These are phyloP conservation scores for Nephrotoma flavescens DNA, from an alignment of 2,888 invertebrate genomes.

Conservation along the genomic window DNA sequence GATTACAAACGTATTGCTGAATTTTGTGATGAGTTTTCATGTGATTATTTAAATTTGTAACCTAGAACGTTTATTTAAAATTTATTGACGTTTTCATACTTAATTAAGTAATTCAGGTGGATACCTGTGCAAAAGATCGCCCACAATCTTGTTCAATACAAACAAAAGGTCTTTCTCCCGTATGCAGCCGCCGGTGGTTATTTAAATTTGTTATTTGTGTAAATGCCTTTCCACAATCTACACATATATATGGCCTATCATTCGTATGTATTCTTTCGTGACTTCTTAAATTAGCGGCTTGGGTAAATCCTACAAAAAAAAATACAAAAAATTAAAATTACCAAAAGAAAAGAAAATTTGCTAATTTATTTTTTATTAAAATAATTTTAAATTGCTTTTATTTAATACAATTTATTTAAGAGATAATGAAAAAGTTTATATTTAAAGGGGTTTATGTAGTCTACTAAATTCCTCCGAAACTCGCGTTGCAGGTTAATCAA, in stretches of 20 bases:
- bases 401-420: background rate
- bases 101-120: constrained; percentile 5
- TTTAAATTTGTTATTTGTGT: constrained; percentile 33
- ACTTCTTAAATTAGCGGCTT: constrained; percentile 32
- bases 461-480: too few species aligned
- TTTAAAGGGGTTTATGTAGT: too few species aligned
- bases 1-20: constrained; percentile 33
- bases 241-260: constrained; percentile 31
- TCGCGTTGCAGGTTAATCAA: too few species aligned
- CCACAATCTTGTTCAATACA: constrained; percentile 33
- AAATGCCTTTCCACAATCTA: constrained; percentile 33
- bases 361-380: background rate
- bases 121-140: constrained; percentile 32
- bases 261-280: constrained; percentile 33
- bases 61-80: constrained; percentile 16
- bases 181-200: constrained; percentile 31
- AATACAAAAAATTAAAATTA: background rate
- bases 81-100: background rate
- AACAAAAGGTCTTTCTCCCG: constrained; percentile 32
- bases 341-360: background rate
- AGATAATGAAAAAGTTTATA: background rate
- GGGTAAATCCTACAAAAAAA: constrained; percentile 25
- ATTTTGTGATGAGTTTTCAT: constrained; percentile 35
- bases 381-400: background rate
- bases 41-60: constrained; percentile 33